These are phyloP conservation scores for western clawed frog (Xenopus tropicalis) DNA, from an alignment of 2,113 vertebrate species.

Conservation along the genomic window DNA sequence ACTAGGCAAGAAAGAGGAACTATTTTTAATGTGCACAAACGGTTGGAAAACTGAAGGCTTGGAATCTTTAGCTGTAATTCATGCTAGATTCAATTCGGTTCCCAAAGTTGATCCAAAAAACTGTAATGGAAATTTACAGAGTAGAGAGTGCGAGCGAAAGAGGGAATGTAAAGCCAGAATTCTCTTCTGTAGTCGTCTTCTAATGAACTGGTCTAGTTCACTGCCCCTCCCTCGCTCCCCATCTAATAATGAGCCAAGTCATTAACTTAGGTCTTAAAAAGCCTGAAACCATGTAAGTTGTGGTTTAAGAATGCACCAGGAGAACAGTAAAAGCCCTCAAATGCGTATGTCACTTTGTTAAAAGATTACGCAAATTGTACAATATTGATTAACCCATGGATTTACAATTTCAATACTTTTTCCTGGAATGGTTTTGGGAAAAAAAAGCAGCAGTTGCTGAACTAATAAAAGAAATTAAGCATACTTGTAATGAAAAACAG, in stretches of 20 bases:
- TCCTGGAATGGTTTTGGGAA: constrained; percentile 34
- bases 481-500: constrained; percentile 39
- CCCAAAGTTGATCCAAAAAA: constrained; percentile 42
- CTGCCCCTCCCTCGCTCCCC: constrained; percentile 1
- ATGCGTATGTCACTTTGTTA: constrained; percentile 32
- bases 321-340: constrained; percentile 42
- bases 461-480: constrained; percentile 33
- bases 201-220: constrained; percentile 38
- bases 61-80: constrained; percentile 51
- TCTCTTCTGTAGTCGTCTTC: constrained; percentile 49
- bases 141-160: too few relatives aligned
- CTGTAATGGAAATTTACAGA: constrained; percentile 29
- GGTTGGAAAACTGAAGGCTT: constrained; percentile 49
- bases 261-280: constrained; percentile 40
- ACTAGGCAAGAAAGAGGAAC: constrained; percentile 48
- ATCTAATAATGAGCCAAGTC: constrained; percentile 30
- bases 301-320: constrained; percentile 33
- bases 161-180: constrained; percentile 5
- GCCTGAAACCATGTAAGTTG: constrained; percentile 29
- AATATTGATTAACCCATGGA: constrained; percentile 16
- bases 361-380: constrained; percentile 39
- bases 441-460: constrained; percentile 23
- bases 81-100: constrained; percentile 46
- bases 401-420: constrained; percentile 36
- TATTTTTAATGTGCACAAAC: constrained; percentile 57